Evolutionary conservation across 1,140 invertebrate species (phyloP).

Genomic region (Nebria ingens): DNA sequence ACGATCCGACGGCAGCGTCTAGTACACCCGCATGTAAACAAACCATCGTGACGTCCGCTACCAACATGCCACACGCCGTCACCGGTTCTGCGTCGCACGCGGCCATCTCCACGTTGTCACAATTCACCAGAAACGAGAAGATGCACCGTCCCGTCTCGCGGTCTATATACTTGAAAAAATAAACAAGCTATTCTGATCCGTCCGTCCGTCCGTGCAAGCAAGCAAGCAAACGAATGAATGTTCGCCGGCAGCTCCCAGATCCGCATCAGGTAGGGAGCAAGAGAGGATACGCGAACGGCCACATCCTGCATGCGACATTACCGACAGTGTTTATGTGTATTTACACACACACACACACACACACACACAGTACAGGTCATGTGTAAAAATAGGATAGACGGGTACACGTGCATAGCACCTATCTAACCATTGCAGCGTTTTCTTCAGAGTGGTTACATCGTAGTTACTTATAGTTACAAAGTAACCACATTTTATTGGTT

Average conservation of each 20-base stretch:
- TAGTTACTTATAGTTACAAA: too few species aligned
- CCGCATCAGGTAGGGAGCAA: too few species aligned
- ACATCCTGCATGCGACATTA: not conserved
- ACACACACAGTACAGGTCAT: not conserved
- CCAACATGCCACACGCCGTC: not conserved
- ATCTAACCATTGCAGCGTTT: too few species aligned
- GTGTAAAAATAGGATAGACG: not conserved
- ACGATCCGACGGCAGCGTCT: too few species aligned
- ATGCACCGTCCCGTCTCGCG: not conserved
- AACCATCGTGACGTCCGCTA: not conserved
- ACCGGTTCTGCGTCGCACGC: not conserved
- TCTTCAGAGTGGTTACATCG: too few species aligned
- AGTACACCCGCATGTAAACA: not conserved
- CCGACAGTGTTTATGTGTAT: too few species aligned
- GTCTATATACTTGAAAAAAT: not conserved
- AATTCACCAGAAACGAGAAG: not conserved
- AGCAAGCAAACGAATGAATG: not conserved
- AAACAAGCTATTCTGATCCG: not conserved
- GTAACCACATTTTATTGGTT: too few species aligned
- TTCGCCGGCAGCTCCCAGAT: too few species aligned
- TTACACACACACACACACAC: too few species aligned
- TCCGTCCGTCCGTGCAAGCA: too few species aligned
- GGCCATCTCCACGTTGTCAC: not conserved
- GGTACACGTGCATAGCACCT: not conserved
- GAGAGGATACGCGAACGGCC: too few species aligned